Percentiles rank a stretch among this genome's conserved stretches.
Conservation (phyloP, 30 jellyfish, hydroid and myxozoan species). For the Mastigias papua region DNA sequence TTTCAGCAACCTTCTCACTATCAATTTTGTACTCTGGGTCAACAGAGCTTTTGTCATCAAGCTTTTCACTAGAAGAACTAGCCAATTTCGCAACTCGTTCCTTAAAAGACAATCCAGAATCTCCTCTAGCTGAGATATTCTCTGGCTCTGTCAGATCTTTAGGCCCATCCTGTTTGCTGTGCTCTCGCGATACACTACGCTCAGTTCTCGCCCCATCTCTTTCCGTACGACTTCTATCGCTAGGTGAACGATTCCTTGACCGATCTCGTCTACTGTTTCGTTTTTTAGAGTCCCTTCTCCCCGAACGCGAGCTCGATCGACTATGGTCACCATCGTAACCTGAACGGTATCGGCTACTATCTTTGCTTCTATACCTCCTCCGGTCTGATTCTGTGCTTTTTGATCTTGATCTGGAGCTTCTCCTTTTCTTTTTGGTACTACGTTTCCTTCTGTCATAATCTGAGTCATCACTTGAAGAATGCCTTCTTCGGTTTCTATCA, state of each 20-base stretch:
- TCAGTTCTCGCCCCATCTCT: constrained; percentile 14
- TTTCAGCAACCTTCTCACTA: constrained; percentile 52
- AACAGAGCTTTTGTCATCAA: not conserved
- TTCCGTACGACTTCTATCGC: constrained; percentile 1
- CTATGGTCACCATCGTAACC: constrained; percentile 19
- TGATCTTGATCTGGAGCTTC: constrained; percentile 58
- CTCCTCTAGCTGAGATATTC: not conserved
- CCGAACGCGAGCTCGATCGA: constrained; percentile 68
- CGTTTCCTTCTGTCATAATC: constrained; percentile 61
- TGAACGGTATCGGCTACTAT: constrained; percentile 16
- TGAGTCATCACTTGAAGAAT: constrained; percentile 69
- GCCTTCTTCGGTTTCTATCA: constrained; percentile 34
- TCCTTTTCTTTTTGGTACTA: constrained; percentile 45
- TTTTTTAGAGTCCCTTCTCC: constrained; percentile 25
- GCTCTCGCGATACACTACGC: not conserved
- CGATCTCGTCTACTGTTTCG: constrained; percentile 44
- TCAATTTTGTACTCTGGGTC: not conserved
- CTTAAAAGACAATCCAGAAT: constrained; percentile 22
- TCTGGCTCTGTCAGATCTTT: not conserved
- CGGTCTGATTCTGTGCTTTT: constrained; percentile 51
- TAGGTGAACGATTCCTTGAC: constrained; percentile 60
- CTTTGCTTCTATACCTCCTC: constrained; percentile 30
- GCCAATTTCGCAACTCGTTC: constrained; percentile 33
- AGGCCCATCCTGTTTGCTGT: not conserved
- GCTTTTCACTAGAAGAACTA: not conserved